phyloP scores from a whole-genome alignment of 2,888 invertebrate genomes.

The Drosophila niveifrons region DNA sequence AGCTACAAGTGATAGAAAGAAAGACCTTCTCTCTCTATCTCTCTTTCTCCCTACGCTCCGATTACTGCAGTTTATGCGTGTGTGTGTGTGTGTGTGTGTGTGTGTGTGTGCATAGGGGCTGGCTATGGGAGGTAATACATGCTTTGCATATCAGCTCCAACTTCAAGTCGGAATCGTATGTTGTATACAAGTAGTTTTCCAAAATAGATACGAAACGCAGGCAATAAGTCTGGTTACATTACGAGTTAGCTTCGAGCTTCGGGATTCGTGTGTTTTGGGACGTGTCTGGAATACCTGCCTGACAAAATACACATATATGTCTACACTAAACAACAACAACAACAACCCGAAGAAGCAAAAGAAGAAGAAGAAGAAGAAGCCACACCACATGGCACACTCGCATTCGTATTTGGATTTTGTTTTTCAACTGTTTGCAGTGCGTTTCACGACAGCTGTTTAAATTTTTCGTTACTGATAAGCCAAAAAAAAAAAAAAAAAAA shows the following conservation, averaged over 20 bases:
- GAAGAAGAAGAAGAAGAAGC: slow-evolving; percentile 19
- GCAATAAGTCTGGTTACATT: slow-evolving; percentile 67
- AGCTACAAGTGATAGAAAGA: slow-evolving; percentile 25
- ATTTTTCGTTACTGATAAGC: slow-evolving; percentile 65
- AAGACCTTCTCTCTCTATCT: slow-evolving; percentile 4
- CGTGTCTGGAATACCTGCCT: slow-evolving; percentile 61
- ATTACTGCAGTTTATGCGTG: slow-evolving; percentile 2
- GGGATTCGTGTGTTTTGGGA: slow-evolving; percentile 54
- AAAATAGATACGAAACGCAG: slow-evolving; percentile 34
- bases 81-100: not conserved
- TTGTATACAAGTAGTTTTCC: slow-evolving; percentile 10
- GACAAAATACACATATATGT: slow-evolving; percentile 27
- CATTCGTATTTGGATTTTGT: slow-evolving; percentile 54
- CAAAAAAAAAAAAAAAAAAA: slow-evolving; percentile 16
- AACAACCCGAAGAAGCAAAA: slow-evolving; percentile 5
- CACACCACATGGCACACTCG: slow-evolving; percentile 27
- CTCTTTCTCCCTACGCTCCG: not conserved
- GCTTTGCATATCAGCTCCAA: slow-evolving; percentile 29
- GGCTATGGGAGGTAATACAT: slow-evolving; percentile 20
- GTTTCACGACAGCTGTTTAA: slow-evolving; percentile 73
- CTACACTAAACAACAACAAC: slow-evolving; percentile 12
- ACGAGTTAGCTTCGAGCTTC: slow-evolving; percentile 51
- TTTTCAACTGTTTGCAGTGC: slow-evolving; percentile 51
- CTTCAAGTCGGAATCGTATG: not conserved
- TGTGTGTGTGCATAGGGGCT: slow-evolving; percentile 24